Evolutionary conservation across 2,113 vertebrate species (phyloP).

Genomic region (Upupa epops): DNA sequence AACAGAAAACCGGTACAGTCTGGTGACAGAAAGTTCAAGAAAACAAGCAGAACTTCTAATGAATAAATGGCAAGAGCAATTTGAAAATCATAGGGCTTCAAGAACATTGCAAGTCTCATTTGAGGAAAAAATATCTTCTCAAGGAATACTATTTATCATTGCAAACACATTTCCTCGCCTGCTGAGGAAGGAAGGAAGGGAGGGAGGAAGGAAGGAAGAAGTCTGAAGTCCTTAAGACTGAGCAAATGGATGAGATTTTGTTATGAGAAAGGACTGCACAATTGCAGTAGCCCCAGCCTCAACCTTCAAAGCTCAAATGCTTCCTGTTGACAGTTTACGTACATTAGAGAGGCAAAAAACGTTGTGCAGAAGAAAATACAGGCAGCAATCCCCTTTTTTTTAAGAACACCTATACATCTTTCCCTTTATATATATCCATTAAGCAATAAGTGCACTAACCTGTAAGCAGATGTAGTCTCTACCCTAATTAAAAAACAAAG

Average conservation of each 20-base stretch:
- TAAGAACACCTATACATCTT: background rate
- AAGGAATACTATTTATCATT: background rate
- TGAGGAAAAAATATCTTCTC: background rate
- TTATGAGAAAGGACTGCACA: background rate
- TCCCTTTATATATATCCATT: background rate
- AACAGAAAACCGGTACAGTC: background rate
- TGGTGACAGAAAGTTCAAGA: background rate
- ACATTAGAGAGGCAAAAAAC: background rate
- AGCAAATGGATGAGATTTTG: background rate
- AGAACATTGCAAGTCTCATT: background rate
- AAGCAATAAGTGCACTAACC: background rate
- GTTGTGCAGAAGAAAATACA: background rate
- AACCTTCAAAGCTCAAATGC: background rate
- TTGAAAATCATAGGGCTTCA: slow-evolving; percentile 10
- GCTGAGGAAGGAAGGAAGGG: background rate
- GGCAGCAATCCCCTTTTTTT: background rate
- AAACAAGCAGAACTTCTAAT: background rate
- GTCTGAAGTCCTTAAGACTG: background rate
- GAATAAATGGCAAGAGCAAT: background rate
- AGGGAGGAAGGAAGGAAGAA: background rate
- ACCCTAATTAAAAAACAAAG: background rate
- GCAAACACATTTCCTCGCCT: background rate
- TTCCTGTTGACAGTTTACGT: background rate
- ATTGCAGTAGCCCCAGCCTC: background rate
- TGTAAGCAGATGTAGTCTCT: background rate